phyloP scores from a whole-genome alignment of 2,888 invertebrate genomes.

The Macrosiphum euphorbiae region DNA sequence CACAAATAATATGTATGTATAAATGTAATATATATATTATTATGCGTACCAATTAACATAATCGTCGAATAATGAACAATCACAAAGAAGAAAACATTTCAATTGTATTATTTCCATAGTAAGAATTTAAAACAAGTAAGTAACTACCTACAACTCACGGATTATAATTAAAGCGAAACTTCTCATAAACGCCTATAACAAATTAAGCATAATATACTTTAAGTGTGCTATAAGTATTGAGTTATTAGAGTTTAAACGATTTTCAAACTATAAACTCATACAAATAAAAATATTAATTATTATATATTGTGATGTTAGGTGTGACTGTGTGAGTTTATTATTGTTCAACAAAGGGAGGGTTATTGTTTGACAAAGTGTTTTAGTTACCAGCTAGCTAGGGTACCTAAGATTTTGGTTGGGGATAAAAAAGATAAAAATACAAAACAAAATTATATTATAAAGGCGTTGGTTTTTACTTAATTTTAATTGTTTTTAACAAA shows the following conservation, averaged over 20 bases:
- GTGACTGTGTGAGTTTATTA: background rate
- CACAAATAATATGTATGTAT: background rate
- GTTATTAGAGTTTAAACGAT: background rate
- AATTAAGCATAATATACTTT: background rate
- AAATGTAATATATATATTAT: background rate
- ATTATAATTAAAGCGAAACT: background rate
- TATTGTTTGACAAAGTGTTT: background rate
- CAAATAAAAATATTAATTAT: background rate
- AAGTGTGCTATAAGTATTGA: background rate
- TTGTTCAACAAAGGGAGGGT: background rate
- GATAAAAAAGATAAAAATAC: background rate
- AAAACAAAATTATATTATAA: background rate
- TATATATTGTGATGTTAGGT: background rate
- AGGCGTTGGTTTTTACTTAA: background rate
- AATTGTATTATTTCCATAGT: background rate
- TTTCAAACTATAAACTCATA: background rate
- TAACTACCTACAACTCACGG: background rate
- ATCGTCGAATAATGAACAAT: background rate
- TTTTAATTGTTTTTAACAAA: background rate
- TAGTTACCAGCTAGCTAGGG: background rate
- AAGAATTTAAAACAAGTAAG: background rate
- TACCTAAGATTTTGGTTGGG: background rate
- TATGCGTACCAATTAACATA: background rate
- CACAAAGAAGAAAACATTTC: background rate
- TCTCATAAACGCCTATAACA: background rate